Conservation (phyloP, 1,140 invertebrate species). For the Globodera rostochiensis region DNA sequence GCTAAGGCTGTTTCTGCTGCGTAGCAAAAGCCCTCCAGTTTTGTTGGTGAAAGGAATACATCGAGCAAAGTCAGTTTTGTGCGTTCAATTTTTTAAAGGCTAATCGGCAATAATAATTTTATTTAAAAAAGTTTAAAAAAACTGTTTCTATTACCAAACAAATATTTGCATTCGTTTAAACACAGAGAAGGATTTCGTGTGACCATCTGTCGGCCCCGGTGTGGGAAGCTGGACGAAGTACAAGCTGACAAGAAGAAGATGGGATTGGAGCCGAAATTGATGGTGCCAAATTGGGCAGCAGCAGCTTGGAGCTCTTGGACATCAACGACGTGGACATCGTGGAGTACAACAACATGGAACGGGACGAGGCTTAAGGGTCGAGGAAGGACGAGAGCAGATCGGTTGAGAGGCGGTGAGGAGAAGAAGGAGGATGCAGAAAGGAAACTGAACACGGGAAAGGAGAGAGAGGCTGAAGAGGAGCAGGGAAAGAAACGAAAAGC, state of each 20-base stretch:
- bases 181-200: constrained; percentile 63
- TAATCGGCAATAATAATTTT: not conserved
- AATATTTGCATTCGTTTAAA: constrained; percentile 8
- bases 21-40: constrained; percentile 62
- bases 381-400: constrained; percentile 19
- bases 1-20: constrained; percentile 59
- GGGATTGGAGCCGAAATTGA: constrained; percentile 24
- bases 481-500: not conserved
- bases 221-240: constrained; percentile 54
- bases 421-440: constrained; percentile 1
- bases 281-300: constrained; percentile 49
- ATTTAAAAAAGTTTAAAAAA: not conserved
- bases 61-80: constrained; percentile 52
- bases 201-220: constrained; percentile 64
- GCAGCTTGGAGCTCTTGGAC: constrained; percentile 61
- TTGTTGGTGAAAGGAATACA: constrained; percentile 64
- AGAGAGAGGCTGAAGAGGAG: not conserved
- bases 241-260: constrained; percentile 43
- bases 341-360: constrained; percentile 46
- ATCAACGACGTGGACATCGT: constrained; percentile 53
- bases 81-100: too few species aligned
- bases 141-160: not conserved
- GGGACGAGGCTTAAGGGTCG: constrained; percentile 31
- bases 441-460: not conserved
- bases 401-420: constrained; percentile 9